phyloP scores from a whole-genome alignment of 2,888 invertebrate genomes.

The Linnaemya tessellans region DNA sequence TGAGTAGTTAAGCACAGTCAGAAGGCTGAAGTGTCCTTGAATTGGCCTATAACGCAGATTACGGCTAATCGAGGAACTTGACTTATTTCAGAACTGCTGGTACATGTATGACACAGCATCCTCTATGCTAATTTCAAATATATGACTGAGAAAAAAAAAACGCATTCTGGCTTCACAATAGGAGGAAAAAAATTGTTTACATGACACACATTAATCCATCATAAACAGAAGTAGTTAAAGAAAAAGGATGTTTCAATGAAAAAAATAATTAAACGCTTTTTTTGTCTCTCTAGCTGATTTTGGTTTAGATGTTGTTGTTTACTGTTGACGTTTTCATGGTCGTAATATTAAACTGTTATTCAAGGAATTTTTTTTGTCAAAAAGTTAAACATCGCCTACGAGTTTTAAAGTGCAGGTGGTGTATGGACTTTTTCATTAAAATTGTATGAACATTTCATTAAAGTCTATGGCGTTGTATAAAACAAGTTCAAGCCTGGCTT shows the following conservation, averaged over 20 bases:
- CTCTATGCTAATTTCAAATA: constrained; percentile 29
- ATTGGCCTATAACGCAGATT: no score
- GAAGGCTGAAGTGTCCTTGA: no score
- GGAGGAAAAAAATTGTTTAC: not conserved
- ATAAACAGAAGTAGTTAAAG: constrained; percentile 13
- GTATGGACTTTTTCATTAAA: no score
- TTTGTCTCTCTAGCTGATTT: not conserved
- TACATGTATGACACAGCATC: not conserved
- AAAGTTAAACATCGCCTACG: no score
- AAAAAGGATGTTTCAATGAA: constrained; percentile 16
- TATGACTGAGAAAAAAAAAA: constrained; percentile 15
- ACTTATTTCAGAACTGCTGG: constrained; percentile 31
- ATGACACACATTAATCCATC: constrained; percentile 24
- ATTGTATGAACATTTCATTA: no score
- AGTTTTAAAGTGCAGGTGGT: no score
- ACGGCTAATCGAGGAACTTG: no score
- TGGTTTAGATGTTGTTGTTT: not conserved
- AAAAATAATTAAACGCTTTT: not conserved
- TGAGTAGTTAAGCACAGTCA: no score
- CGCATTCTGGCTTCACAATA: not conserved
- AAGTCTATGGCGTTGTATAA: no score
- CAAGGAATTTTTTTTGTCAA: not conserved
- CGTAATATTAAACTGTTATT: not conserved
- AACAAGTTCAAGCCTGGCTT: no score
- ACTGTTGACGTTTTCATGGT: not conserved